Evolutionary conservation across 1,140 invertebrate species (phyloP).

Genomic region (Maconellicoccus hirsutus): DNA sequence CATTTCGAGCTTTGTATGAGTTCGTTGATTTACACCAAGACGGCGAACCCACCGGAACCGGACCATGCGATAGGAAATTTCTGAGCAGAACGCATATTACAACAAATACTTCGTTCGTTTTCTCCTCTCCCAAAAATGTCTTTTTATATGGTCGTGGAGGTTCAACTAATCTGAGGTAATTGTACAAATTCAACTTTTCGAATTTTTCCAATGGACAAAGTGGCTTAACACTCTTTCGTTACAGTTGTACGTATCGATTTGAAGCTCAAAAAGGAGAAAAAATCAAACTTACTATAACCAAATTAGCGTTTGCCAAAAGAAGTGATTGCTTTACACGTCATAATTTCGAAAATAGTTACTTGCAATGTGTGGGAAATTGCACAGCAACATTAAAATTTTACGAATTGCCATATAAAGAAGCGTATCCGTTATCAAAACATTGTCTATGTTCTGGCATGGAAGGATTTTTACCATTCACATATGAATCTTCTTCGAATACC

Average conservation of each 20-base stretch:
- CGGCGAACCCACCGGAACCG: slow-evolving; percentile 56
- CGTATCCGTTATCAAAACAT: slow-evolving; percentile 49
- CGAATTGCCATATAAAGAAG: slow-evolving; percentile 59
- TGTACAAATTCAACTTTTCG: background rate
- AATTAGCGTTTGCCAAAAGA: slow-evolving; percentile 44
- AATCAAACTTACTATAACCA: slow-evolving; percentile 52
- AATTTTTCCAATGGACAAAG: background rate
- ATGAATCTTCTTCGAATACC: slow-evolving; percentile 60
- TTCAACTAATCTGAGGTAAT: slow-evolving; percentile 59
- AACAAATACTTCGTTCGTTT: slow-evolving; percentile 27
- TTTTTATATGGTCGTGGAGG: slow-evolving; percentile 78
- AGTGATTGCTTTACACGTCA: slow-evolving; percentile 45
- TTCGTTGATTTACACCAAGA: slow-evolving; percentile 78
- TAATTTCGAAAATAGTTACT: slow-evolving; percentile 52
- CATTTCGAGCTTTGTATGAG: slow-evolving; percentile 76
- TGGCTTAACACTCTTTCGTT: background rate
- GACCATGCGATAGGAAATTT: slow-evolving; percentile 54
- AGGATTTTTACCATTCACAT: slow-evolving; percentile 50
- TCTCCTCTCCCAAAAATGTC: slow-evolving; percentile 59
- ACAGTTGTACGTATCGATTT: slow-evolving; percentile 71
- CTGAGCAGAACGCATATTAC: slow-evolving; percentile 42
- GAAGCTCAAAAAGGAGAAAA: slow-evolving; percentile 66
- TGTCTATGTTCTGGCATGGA: slow-evolving; percentile 54
- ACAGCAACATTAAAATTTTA: slow-evolving; percentile 44
- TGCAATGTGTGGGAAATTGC: slow-evolving; percentile 52